These are phyloP conservation scores for Ormyrus nitidulus DNA, from an alignment of 2,888 invertebrate genomes.

Conservation along the genomic window DNA sequence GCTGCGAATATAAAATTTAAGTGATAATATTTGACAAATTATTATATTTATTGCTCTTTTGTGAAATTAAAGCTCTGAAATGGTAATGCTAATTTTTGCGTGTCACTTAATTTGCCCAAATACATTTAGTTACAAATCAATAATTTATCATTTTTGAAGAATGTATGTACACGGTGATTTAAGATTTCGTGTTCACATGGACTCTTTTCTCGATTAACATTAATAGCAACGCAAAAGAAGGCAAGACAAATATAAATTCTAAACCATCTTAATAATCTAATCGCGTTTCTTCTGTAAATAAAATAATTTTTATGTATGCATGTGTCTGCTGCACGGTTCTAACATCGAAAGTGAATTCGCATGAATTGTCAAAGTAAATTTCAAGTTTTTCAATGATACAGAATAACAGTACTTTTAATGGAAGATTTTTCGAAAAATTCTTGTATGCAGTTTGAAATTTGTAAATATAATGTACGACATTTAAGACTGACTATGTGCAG, in stretches of 20 bases:
- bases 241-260: constrained; percentile 2
- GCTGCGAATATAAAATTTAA: too few species aligned
- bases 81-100: too few species aligned
- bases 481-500: constrained; percentile 40
- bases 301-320: constrained; percentile 13
- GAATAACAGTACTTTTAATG: too few species aligned
- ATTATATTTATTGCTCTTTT: too few species aligned
- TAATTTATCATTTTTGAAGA: background rate
- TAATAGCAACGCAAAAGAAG: background rate
- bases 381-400: background rate
- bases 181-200: background rate
- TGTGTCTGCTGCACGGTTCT: constrained; percentile 19
- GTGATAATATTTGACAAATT: too few species aligned
- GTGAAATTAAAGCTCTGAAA: too few species aligned
- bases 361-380: constrained; percentile 19
- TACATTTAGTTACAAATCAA: too few species aligned
- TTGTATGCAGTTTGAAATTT: background rate
- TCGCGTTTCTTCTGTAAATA: constrained; percentile 40
- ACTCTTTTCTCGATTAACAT: constrained; percentile 44
- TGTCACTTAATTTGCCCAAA: too few species aligned
- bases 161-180: background rate
- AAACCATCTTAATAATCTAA: constrained; percentile 17
- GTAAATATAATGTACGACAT: background rate
- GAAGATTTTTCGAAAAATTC: background rate
- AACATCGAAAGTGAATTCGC: constrained; percentile 10